Conservation (phyloP, 2,113 vertebrate species). For the Corythornis madagascariensis region DNA sequence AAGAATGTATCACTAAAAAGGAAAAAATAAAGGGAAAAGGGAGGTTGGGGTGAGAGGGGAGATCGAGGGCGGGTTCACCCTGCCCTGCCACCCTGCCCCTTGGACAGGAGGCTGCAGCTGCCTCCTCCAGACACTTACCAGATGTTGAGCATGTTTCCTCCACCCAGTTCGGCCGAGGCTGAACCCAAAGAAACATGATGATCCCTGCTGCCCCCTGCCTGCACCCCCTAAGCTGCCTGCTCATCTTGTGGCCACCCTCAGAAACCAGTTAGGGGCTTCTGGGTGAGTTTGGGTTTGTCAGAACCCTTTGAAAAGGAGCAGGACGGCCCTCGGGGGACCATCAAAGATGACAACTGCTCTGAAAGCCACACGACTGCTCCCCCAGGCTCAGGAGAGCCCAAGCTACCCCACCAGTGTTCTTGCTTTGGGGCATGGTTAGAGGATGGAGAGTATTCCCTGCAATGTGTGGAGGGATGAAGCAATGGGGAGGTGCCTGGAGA, state of each 20-base stretch:
- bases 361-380: not conserved
- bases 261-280: not conserved
- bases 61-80: not conserved
- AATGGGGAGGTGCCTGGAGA: not conserved
- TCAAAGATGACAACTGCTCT: fast-evolving
- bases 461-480: fast-evolving
- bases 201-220: not conserved
- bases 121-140: not conserved
- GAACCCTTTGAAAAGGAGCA: not conserved
- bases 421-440: fast-evolving
- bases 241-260: fast-evolving
- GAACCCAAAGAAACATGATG: not conserved
- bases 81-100: not conserved
- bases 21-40: not conserved
- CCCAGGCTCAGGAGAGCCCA: not conserved
- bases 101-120: not conserved
- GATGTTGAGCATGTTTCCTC: not conserved
- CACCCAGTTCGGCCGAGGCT: fast-evolving
- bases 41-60: constrained; percentile 24
- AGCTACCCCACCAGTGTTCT: fast-evolving
- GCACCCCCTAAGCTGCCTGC: not conserved
- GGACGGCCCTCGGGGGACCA: too few species aligned
- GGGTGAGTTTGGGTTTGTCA: not conserved
- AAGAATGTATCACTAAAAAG: not conserved
- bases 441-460: not conserved